These are phyloP conservation scores for Odontophorus gujanensis DNA, from an alignment of 2,113 vertebrate species.

Conservation along the genomic window DNA sequence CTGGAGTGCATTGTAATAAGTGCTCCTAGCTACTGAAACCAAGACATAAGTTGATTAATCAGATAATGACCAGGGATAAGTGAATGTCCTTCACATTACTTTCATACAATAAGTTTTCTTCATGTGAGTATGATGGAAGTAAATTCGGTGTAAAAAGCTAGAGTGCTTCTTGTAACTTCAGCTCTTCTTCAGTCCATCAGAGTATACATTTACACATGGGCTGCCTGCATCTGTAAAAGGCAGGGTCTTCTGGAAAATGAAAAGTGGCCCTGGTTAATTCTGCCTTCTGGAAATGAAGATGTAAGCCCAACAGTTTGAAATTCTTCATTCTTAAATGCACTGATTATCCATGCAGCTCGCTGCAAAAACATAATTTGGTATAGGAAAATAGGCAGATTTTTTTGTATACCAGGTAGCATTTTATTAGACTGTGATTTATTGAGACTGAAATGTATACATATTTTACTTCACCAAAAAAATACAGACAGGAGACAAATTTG, in stretches of 20 bases:
- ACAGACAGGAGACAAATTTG: background rate
- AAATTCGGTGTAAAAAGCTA: background rate
- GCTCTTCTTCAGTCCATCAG: background rate
- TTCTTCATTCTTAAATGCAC: background rate
- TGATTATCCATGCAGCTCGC: background rate
- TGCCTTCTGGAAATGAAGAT: background rate
- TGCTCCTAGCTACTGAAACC: background rate
- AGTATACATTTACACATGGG: background rate
- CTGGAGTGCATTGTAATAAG: rapidly evolving
- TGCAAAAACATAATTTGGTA: background rate
- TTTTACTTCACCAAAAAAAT: background rate
- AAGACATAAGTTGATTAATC: background rate
- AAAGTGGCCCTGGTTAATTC: background rate
- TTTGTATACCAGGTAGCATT: background rate
- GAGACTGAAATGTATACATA: background rate
- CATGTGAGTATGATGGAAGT: background rate
- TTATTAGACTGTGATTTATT: background rate
- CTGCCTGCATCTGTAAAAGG: background rate
- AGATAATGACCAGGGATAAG: background rate
- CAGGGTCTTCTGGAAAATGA: background rate
- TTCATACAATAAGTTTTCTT: background rate
- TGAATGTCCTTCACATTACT: background rate
- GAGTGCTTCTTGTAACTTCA: background rate
- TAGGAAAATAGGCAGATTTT: background rate
- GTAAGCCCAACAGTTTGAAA: background rate